phyloP scores from a whole-genome alignment of 2,888 invertebrate species.

The Pocota personata region DNA sequence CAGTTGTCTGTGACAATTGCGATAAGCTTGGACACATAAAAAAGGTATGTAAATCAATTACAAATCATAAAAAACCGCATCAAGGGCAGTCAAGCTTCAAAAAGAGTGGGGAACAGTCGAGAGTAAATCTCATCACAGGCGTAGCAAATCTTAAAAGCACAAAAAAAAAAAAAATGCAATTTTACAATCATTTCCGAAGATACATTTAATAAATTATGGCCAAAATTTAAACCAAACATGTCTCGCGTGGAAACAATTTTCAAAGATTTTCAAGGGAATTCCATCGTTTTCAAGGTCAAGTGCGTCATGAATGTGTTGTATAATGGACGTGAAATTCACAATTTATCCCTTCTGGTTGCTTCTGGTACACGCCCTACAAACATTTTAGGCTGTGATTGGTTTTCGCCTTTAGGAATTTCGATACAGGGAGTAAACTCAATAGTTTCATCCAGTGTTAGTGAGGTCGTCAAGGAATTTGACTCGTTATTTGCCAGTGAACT shows the following conservation, averaged over 20 bases:
- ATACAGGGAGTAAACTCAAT: constrained; percentile 49
- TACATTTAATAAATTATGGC: neutral
- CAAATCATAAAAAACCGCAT: too few relatives aligned
- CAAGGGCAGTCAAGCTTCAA: too few relatives aligned
- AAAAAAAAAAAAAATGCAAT: neutral
- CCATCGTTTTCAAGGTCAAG: constrained; percentile 12
- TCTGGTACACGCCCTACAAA: constrained; percentile 24
- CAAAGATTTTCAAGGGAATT: constrained; percentile 16
- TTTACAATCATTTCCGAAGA: constrained; percentile 6
- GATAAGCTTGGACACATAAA: constrained; percentile 18
- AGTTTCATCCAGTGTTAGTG: constrained; percentile 18
- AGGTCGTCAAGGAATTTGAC: constrained; percentile 35
- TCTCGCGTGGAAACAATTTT: constrained; percentile 9
- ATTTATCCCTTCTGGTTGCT: constrained; percentile 45
- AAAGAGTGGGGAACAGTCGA: constrained; percentile 3
- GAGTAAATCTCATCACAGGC: neutral
- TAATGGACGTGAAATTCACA: constrained; percentile 4
- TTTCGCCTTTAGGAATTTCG: constrained; percentile 44
- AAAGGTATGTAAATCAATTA: neutral
- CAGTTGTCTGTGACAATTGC: constrained; percentile 1
- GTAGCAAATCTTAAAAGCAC: constrained; percentile 5
- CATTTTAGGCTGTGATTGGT: constrained; percentile 33
- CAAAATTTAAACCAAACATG: neutral
- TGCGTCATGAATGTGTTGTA: constrained; percentile 36
- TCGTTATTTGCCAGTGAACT: constrained; percentile 36